Percentiles rank a stretch among this genome's conserved stretches.
Conservation (phyloP, 1,140 invertebrate species). For the Bombus sibiricus region DNA sequence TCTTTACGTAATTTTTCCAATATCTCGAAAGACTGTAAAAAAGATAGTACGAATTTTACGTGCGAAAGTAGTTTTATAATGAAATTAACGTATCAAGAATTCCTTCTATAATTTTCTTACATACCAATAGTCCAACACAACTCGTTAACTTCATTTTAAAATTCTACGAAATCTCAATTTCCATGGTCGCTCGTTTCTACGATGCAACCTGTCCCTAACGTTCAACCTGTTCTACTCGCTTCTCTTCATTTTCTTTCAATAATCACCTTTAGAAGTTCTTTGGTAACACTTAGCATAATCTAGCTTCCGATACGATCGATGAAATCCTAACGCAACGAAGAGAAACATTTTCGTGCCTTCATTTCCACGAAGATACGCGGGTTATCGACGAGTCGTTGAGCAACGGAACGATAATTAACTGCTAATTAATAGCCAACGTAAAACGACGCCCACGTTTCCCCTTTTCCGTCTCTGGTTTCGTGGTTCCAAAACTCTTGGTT, state of each 20-base stretch:
- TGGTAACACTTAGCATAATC: not conserved
- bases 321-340: not conserved
- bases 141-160: too few relatives aligned
- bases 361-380: constrained; percentile 27
- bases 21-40: too few relatives aligned
- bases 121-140: too few relatives aligned
- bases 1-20: too few relatives aligned
- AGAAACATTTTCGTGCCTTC: not conserved
- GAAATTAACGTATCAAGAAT: too few relatives aligned
- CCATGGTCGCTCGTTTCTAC: not conserved
- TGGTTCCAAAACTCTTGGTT: not conserved
- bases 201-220: not conserved
- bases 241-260: not conserved
- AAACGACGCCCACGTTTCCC: constrained; percentile 48
- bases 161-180: not conserved
- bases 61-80: too few relatives aligned
- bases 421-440: constrained; percentile 72
- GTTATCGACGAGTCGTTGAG: constrained; percentile 62
- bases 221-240: not conserved
- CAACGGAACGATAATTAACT: constrained; percentile 69
- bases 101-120: too few relatives aligned
- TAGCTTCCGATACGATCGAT: not conserved
- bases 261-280: not conserved
- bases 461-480: not conserved
- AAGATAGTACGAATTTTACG: too few relatives aligned